Evolutionary conservation across 2,888 invertebrate species (phyloP).

Genomic region (Agonum fuliginosum): DNA sequence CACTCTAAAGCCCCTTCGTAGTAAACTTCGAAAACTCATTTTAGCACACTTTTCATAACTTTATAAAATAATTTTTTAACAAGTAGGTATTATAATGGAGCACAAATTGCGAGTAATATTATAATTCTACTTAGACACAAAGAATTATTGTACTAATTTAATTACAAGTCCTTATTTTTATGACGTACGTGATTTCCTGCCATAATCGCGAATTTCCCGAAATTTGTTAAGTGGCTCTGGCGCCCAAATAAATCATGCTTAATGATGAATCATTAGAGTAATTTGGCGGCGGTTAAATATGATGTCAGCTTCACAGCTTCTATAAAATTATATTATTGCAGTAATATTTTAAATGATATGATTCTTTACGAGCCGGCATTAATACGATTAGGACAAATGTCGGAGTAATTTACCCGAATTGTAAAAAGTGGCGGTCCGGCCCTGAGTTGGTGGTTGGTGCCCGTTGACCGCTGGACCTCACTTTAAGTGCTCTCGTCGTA

Average conservation of each 20-base stretch:
- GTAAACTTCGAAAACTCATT: too few species aligned
- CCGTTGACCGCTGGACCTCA: constrained; percentile 33
- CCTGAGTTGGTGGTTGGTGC: constrained; percentile 2
- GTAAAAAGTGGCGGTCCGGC: constrained; percentile 29
- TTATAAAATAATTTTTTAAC: too few species aligned
- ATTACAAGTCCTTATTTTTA: too few species aligned
- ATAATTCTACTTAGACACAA: too few species aligned
- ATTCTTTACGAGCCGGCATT: constrained; percentile 27
- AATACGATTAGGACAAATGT: constrained; percentile 30
- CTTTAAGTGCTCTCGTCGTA: constrained; percentile 36
- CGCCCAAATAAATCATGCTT: constrained; percentile 24
- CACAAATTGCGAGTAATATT: too few species aligned
- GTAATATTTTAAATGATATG: constrained; percentile 36
- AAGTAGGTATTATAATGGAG: too few species aligned
- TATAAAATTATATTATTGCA: constrained; percentile 4
- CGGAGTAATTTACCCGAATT: constrained; percentile 13
- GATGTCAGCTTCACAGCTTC: not conserved
- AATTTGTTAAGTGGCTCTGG: not conserved
- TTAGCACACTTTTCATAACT: too few species aligned
- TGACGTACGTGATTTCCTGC: not conserved
- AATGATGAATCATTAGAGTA: not conserved
- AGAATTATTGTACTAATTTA: too few species aligned
- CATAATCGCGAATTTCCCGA: not conserved
- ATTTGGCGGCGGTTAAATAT: constrained; percentile 7
- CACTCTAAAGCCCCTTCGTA: too few species aligned